Percentiles rank a stretch among this genome's conserved stretches.
These are phyloP conservation scores for Drosophila mimica DNA, from an alignment of 2,888 invertebrate genomes.

Conservation along the genomic window DNA sequence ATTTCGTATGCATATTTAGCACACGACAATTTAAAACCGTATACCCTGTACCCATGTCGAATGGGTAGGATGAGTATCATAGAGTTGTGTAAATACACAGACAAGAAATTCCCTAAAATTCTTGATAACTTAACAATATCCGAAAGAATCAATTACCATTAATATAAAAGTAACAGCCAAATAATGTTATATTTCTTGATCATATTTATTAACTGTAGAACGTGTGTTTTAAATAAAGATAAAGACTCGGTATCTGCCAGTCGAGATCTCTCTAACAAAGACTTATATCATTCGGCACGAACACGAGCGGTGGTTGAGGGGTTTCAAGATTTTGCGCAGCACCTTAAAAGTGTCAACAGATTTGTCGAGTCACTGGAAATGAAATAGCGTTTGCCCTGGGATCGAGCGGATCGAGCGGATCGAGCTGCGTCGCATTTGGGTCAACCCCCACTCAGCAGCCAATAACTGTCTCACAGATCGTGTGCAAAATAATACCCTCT, in stretches of 20 bases:
- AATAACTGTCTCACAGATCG: slow-evolving; percentile 38
- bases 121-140: not conserved
- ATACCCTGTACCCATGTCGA: not conserved
- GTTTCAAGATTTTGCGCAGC: slow-evolving; percentile 54
- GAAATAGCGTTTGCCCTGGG: slow-evolving; percentile 18
- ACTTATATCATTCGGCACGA: not conserved
- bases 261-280: not conserved
- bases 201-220: not conserved
- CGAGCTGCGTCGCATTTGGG: slow-evolving; percentile 42
- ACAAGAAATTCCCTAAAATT: not conserved
- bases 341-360: slow-evolving; percentile 70
- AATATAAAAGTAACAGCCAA: too few relatives aligned
- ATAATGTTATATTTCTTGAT: not conserved
- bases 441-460: slow-evolving; percentile 40
- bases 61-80: not conserved
- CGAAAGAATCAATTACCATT: not conserved
- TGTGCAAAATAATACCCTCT: slow-evolving; percentile 13
- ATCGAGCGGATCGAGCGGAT: slow-evolving; percentile 27
- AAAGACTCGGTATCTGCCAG: not conserved
- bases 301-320: not conserved
- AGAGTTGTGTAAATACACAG: not conserved
- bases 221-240: not conserved
- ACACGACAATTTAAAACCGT: slow-evolving; percentile 47
- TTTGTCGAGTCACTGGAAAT: slow-evolving; percentile 52
- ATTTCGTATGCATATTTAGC: slow-evolving; percentile 58